Conservation (phyloP, 2,888 invertebrate genomes). For the Agonopterix heracliana region DNA sequence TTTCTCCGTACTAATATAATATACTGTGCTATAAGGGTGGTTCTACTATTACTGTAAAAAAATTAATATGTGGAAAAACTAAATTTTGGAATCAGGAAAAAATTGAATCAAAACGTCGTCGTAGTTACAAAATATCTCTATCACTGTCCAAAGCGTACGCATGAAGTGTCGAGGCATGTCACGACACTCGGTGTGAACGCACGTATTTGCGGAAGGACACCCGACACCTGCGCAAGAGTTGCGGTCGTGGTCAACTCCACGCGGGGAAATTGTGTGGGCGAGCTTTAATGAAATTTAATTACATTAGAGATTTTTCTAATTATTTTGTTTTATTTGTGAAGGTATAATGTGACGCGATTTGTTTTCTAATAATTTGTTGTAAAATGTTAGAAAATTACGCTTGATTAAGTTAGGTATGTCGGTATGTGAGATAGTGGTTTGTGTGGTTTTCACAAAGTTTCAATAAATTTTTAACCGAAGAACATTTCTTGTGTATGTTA, state of each 20-base stretch:
- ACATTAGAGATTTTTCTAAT: constrained; percentile 1
- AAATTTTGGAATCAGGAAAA: too few species aligned
- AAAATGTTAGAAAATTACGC: too few species aligned
- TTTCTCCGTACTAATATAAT: too few species aligned
- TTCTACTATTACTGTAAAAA: too few species aligned
- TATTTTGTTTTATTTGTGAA: neutral
- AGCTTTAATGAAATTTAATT: constrained; percentile 31
- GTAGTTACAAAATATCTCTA: too few species aligned
- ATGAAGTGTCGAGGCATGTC: constrained; percentile 8
- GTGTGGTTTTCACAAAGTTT: neutral
- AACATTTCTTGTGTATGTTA: too few species aligned
- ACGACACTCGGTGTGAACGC: constrained; percentile 9
- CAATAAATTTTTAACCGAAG: neutral
- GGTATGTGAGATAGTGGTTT: neutral
- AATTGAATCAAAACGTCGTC: too few species aligned
- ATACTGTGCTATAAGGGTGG: too few species aligned
- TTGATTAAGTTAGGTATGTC: too few species aligned
- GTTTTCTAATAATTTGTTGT: too few species aligned
- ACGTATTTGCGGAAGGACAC: constrained; percentile 52
- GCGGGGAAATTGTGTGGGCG: constrained; percentile 25
- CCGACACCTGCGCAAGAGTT: constrained; percentile 34
- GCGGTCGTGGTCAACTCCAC: constrained; percentile 12
- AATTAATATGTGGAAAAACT: too few species aligned
- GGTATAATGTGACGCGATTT: too few species aligned
- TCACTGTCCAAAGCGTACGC: neutral